phyloP scores from a whole-genome alignment of 2,113 vertebrate species.

The Silurus asotus region DNA sequence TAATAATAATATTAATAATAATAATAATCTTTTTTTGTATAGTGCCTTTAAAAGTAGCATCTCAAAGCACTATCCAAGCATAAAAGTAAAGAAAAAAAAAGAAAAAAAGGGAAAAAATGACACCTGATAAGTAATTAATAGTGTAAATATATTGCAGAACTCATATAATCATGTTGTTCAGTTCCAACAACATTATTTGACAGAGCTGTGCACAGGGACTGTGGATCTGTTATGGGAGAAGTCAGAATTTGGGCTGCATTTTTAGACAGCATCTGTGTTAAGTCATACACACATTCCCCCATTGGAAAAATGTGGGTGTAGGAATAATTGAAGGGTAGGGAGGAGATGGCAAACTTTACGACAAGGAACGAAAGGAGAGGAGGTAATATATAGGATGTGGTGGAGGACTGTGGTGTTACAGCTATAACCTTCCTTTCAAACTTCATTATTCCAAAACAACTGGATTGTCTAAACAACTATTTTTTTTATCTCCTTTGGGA shows the following conservation, averaged over 20 bases:
- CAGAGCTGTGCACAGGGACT: not conserved
- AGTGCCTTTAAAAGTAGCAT: too few species aligned
- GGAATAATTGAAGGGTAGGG: not conserved
- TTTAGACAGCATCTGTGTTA: not conserved
- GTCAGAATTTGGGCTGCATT: not conserved
- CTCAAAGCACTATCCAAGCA: too few species aligned
- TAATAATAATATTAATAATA: too few species aligned
- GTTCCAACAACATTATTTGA: not conserved
- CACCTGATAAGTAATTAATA: not conserved
- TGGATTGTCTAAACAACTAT: not conserved
- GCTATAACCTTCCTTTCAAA: not conserved
- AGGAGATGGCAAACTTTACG: not conserved
- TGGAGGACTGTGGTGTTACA: not conserved
- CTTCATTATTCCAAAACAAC: not conserved
- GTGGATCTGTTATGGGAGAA: conserved; percentile 2
- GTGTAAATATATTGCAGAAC: not conserved
- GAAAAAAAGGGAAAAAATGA: not conserved
- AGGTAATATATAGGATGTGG: not conserved
- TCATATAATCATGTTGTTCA: not conserved
- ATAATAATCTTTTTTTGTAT: too few species aligned
- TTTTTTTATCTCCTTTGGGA: not conserved
- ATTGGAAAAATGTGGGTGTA: not conserved
- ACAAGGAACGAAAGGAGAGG: not conserved
- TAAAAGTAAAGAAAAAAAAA: not conserved
- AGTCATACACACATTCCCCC: not conserved